Evolutionary conservation across 2,797 vertebrate species (phyloP).

Genomic region (Diplodus puntazzo): DNA sequence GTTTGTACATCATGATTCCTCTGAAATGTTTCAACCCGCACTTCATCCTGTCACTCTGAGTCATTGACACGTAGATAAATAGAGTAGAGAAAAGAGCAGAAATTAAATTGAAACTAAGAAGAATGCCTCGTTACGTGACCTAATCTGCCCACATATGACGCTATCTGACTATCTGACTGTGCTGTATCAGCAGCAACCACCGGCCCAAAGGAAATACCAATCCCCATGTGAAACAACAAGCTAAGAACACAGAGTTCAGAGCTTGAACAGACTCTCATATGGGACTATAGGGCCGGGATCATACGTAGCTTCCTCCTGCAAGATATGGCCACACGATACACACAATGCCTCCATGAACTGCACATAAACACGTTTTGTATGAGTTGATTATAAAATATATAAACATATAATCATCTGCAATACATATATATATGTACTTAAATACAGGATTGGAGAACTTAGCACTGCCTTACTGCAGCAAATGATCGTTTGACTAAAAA

Average conservation of each 20-base stretch:
- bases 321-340: constrained; percentile 38
- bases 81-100: background rate
- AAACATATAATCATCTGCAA: too few species aligned
- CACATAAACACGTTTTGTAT: background rate
- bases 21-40: background rate
- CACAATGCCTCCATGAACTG: constrained; percentile 35
- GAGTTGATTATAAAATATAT: background rate
- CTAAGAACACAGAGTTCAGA: constrained; percentile 50
- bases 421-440: too few species aligned
- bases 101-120: background rate
- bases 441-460: too few species aligned
- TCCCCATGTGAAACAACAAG: constrained; percentile 76
- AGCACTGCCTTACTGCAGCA: too few species aligned
- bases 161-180: constrained; percentile 51
- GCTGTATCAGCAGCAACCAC: constrained; percentile 59
- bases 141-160: constrained; percentile 34
- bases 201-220: constrained; percentile 75
- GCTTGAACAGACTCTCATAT: constrained; percentile 48
- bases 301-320: constrained; percentile 53
- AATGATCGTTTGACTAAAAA: too few species aligned
- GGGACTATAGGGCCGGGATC: constrained; percentile 58
- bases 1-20: background rate
- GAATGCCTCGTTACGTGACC: background rate
- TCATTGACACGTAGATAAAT: background rate
- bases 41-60: too few species aligned